Base-by-base conservation (phyloP, 92 coral and sea anemone species). In the Umimayanthus chanpuru region DNA sequence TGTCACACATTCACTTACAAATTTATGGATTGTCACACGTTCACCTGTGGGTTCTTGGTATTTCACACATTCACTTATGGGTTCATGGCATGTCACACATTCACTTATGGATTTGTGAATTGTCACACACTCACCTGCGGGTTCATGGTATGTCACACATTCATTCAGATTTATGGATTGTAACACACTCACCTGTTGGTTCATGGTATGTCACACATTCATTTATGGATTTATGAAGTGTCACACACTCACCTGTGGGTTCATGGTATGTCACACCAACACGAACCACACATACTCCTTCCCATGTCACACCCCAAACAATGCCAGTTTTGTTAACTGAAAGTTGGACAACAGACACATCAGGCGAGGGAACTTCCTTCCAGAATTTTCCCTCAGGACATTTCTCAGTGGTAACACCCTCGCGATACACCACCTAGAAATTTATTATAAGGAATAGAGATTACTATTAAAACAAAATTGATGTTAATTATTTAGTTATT, bases 301-400 rank as follows among this genome's bases (percentile, higher is more conserved):
- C 93, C 99, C 99, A 97, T 36, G 98, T 91, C 53, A 97, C 94
- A 73, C 95, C 94, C 99, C 99, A 97, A 39, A 97, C 94, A 76
- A 94, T 88, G n/a, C 99, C 99, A 47, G 96, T 92, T 43, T 79
- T 91, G 75, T 96, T 96, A 81, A 97, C 97, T 36, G 99, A 95
- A 58, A 97, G 88, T 90, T 97, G 99, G 21, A 93, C 93, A 41
- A 96, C 91, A 56, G 93, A 85, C 18, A 91, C 96, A 77, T 90
- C 93, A 25, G 99, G 99, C 15, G 95, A 89, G n/a, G 92, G 88
- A 6, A 97, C 78, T 40, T 91, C 93, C 64, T 67, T 81, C 99
- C 99, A 97, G 68, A 79, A 70, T 5, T 81, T 80, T 15, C 99
- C 99, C 78, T 95, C 97, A 43, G 99, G 99, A 70, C 96, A 92